These are phyloP conservation scores for Cryptotis parvus DNA, from an alignment of 2,113 vertebrate species.

Conservation along the genomic window DNA sequence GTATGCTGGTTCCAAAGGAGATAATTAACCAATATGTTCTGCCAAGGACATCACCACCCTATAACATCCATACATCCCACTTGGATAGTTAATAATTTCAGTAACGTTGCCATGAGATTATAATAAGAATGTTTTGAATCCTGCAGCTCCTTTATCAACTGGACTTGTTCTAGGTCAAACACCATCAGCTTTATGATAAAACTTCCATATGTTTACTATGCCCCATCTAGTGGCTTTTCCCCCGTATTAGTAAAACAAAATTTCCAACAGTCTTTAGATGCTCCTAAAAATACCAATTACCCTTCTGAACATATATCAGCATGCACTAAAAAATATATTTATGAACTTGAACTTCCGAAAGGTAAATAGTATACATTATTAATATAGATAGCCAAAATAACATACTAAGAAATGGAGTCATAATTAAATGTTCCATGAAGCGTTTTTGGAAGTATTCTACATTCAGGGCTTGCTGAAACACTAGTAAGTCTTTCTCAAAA, in stretches of 20 bases:
- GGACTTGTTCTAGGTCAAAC: constrained; percentile 59
- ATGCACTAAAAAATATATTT: neutral
- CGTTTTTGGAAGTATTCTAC: neutral
- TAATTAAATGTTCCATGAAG: neutral
- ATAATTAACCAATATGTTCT: constrained; percentile 79
- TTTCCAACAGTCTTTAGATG: neutral
- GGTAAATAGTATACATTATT: neutral
- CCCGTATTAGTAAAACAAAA: constrained; percentile 60
- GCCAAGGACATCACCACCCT: constrained; percentile 64
- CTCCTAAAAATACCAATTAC: neutral
- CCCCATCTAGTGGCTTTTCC: constrained; percentile 21
- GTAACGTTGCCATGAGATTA: constrained; percentile 63
- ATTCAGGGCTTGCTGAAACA: neutral
- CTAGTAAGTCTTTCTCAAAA: too few relatives aligned
- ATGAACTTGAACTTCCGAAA: constrained; percentile 11
- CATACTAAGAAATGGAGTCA: neutral
- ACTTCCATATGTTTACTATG: constrained; percentile 35
- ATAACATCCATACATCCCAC: constrained; percentile 66
- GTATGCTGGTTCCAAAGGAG: constrained; percentile 63
- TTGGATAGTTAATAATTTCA: constrained; percentile 70
- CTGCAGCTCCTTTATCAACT: constrained; percentile 60
- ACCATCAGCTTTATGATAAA: constrained; percentile 29
- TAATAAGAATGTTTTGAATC: constrained; percentile 56
- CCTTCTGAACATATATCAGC: neutral
- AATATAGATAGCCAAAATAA: neutral